Evolutionary conservation across 2,797 vertebrate species (phyloP).

Genomic region (Neomorphus geoffroyi): DNA sequence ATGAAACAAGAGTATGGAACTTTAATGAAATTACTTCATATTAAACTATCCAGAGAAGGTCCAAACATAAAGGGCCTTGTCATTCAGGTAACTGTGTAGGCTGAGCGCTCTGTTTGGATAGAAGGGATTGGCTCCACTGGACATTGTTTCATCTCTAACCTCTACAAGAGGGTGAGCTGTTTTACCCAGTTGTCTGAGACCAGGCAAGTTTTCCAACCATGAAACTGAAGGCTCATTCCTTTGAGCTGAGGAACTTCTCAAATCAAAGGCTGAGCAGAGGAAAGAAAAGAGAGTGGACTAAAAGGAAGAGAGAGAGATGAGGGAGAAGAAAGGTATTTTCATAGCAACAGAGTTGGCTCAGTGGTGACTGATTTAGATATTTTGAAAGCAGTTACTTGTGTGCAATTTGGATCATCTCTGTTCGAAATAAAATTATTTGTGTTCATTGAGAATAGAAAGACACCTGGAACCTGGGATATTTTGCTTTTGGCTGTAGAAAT

Average conservation of each 20-base stretch:
- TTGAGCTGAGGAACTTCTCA: background rate
- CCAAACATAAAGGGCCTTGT: background rate
- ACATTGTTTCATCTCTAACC: background rate
- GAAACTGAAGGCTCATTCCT: background rate
- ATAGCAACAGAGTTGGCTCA: background rate
- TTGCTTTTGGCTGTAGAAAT: background rate
- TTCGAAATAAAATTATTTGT: background rate
- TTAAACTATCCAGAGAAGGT: slow-evolving; percentile 24
- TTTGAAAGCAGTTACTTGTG: background rate
- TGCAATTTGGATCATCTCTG: background rate
- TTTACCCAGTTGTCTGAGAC: slow-evolving; percentile 5
- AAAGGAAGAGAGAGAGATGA: slow-evolving; percentile 3
- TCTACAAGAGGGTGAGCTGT: background rate
- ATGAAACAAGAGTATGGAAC: slow-evolving; percentile 56
- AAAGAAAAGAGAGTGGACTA: background rate
- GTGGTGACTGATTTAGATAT: background rate
- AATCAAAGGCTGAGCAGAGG: background rate
- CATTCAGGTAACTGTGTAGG: background rate
- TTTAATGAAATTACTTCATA: slow-evolving; percentile 47
- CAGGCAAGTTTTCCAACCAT: background rate
- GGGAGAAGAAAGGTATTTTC: background rate
- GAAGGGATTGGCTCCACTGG: background rate
- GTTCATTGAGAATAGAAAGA: background rate
- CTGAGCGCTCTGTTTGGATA: background rate
- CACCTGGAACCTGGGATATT: background rate